Evolutionary conservation across 2,113 vertebrate genomes (phyloP), one percentile per base, ranked within the genome.

Genomic region (Parotia lawesii): DNA sequence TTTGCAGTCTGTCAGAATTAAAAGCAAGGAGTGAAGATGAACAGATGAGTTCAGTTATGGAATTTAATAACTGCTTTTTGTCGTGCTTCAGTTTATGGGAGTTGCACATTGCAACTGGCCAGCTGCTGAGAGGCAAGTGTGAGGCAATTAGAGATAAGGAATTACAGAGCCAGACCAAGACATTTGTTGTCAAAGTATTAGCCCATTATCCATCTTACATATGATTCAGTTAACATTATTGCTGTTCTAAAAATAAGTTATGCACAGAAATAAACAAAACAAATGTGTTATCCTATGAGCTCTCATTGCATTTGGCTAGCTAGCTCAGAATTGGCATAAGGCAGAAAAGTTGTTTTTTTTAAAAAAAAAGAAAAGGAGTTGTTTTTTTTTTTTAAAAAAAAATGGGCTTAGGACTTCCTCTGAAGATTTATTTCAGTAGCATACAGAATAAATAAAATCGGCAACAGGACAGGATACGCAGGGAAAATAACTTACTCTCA

Each of bases 241-340:
- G 62, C 38, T 79, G 12, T 79, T 90, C 37, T 87, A 88, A 89
- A 96, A 93, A 71, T 85, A 91, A 84, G 70, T 44, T 85, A 56
- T 40, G 25, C 44, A 42, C 8, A 50, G 81, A 85, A 91, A 78
- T 60, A 54, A 78, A 62, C 4, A 5, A 81, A 89, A 66, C 8
- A 22, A 77, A 74, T 27, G 17, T 51, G 19, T 50, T 77, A 40
- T 37, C 35, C 50, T 35, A 27, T 31, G 7, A 78, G 15, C 12
- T 89, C 5, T 76, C 28, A 13, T 72, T 77, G 33, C 10, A 16
- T 80, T 88, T 87, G 54, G 7, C n/a, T 72, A 50, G 5, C 20
- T 44, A 37, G 22, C 16, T 38, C 15, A 38, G 57, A 57, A 48
- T 51, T 88, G 25, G 12, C 37, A 29, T 64, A 38, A 20, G 21